Evolutionary conservation across 2,797 vertebrate species (phyloP).

Genomic region (Podarcis siculus): DNA sequence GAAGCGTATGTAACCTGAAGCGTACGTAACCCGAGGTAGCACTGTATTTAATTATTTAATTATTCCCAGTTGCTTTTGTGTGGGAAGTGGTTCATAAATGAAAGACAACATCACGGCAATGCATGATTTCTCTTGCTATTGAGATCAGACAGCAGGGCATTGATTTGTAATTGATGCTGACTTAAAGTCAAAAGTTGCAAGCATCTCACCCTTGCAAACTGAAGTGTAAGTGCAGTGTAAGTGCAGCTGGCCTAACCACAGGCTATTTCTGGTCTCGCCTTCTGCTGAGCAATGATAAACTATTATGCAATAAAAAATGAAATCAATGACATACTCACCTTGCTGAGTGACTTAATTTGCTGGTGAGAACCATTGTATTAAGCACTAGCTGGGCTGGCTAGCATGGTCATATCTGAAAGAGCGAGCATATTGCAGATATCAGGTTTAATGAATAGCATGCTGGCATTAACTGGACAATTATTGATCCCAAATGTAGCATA

Average conservation of each 20-base stretch:
- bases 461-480: background rate
- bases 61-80: no score
- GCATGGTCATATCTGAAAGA: background rate
- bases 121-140: background rate
- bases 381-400: background rate
- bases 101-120: background rate
- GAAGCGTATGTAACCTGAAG: no score
- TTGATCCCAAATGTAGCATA: background rate
- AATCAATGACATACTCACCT: constrained; percentile 6
- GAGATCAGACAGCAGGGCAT: background rate
- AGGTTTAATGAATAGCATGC: constrained; percentile 6
- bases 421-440: background rate
- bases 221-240: background rate
- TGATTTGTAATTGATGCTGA: background rate
- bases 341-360: background rate
- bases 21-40: no score
- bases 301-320: background rate
- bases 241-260: background rate
- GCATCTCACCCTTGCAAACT: background rate
- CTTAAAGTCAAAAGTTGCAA: background rate
- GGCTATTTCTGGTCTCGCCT: constrained; percentile 4
- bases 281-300: constrained; percentile 14
- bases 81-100: no score
- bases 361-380: background rate
- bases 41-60: no score